Evolutionary conservation across 2,113 vertebrate genomes (phyloP).

Genomic region (Zapornia atra): DNA sequence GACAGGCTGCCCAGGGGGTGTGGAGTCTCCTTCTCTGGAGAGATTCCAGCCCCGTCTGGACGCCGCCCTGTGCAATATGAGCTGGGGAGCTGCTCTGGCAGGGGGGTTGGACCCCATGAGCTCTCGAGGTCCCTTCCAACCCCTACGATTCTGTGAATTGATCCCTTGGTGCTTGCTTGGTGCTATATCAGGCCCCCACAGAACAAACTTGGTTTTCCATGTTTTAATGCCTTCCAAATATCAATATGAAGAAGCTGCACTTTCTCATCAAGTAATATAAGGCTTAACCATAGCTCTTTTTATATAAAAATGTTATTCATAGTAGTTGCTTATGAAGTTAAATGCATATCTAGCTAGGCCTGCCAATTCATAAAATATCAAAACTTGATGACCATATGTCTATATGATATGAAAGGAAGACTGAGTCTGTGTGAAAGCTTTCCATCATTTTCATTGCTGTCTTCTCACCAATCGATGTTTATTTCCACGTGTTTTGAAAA

Average conservation of each 20-base stretch:
- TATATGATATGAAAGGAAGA: neutral
- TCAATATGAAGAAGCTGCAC: neutral
- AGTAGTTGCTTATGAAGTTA: neutral
- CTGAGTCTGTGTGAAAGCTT: neutral
- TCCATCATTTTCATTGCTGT: neutral
- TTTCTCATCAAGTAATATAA: neutral
- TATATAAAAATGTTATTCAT: neutral
- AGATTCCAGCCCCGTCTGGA: too few relatives aligned
- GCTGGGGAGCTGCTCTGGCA: too few relatives aligned
- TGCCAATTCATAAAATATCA: neutral
- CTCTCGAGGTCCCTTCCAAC: too few relatives aligned
- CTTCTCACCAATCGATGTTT: neutral
- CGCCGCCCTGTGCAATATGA: too few relatives aligned
- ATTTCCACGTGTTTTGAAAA: neutral
- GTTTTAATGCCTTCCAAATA: neutral
- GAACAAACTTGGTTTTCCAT: neutral
- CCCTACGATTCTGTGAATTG: too few relatives aligned
- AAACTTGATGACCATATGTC: neutral
- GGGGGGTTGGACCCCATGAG: too few relatives aligned
- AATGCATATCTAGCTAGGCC: neutral
- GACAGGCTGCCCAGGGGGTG: too few relatives aligned
- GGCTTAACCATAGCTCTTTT: neutral
- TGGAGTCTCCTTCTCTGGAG: too few relatives aligned
- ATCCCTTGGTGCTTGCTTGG: neutral
- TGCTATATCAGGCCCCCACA: neutral